Evolutionary conservation across 2,888 invertebrate genomes (phyloP).

Genomic region (Apamea anceps): DNA sequence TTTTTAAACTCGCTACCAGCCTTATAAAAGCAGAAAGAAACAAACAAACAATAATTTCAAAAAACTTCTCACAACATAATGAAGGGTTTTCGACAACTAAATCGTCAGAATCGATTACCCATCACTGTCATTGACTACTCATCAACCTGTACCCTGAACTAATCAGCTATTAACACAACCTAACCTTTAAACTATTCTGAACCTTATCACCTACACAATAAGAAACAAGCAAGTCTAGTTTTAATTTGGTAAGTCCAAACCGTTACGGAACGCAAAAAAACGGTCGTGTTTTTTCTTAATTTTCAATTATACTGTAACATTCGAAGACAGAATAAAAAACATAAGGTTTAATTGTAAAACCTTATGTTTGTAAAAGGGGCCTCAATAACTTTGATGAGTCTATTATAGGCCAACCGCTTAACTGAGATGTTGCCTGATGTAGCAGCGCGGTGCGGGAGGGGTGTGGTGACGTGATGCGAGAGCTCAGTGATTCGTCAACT

Average conservation of each 20-base stretch:
- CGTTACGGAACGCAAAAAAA: constrained; percentile 32
- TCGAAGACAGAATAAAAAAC: constrained; percentile 23
- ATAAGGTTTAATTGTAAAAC: too few relatives aligned
- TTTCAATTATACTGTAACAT: constrained; percentile 50
- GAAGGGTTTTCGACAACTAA: constrained; percentile 59
- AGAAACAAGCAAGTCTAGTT: constrained; percentile 3
- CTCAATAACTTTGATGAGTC: constrained; percentile 9
- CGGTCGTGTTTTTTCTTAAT: constrained; percentile 40
- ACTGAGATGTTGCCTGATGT: too few relatives aligned
- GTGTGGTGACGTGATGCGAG: too few relatives aligned
- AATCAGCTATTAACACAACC: constrained; percentile 60
- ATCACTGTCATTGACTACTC: constrained; percentile 65
- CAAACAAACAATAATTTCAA: background rate
- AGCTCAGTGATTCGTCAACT: too few relatives aligned
- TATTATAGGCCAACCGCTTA: background rate
- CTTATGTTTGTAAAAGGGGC: background rate
- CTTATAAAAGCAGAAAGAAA: background rate
- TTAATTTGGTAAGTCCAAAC: background rate
- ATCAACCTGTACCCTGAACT: constrained; percentile 67
- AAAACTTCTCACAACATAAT: constrained; percentile 26
- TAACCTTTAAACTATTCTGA: background rate
- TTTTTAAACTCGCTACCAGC: background rate
- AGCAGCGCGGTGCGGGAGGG: too few relatives aligned
- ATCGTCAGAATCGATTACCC: constrained; percentile 67
- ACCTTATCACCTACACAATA: constrained; percentile 25